Conservation (phyloP, 2,888 invertebrate species). For the Cyclophora albipunctata region DNA sequence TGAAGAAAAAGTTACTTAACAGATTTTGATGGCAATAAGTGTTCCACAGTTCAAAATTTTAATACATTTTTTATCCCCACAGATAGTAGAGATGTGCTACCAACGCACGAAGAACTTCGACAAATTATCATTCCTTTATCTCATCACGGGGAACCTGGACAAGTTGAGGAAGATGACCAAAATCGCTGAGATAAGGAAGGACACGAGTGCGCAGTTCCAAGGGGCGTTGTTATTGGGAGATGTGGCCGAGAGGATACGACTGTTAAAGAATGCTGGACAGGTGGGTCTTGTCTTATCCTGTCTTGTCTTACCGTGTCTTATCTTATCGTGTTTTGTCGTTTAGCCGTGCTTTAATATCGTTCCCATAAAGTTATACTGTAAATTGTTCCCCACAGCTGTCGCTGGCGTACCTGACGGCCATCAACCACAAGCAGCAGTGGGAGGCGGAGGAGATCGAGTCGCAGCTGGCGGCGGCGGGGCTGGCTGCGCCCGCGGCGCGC, state of each 20-base stretch:
- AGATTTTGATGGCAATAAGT: no score
- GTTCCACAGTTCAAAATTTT: no score
- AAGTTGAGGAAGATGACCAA: constrained; percentile 99
- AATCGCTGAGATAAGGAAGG: constrained; percentile 98
- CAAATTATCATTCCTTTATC: constrained; percentile 96
- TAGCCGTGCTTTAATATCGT: no score
- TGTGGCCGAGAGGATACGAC: constrained; percentile 89
- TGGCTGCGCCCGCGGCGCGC: constrained; percentile 81
- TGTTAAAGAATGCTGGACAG: constrained; percentile 83
- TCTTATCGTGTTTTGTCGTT: no score
- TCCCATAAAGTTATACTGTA: no score
- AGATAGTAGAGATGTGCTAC: constrained; percentile 98
- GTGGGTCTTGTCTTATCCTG: constrained; percentile 23
- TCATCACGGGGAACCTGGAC: constrained; percentile 98
- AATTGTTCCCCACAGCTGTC: constrained; percentile 71
- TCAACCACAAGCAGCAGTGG: constrained; percentile 89
- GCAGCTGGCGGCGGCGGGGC: constrained; percentile 77
- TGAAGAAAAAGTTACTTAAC: no score
- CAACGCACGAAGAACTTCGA: constrained; percentile 99
- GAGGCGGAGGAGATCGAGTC: constrained; percentile 84
- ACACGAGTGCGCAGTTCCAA: constrained; percentile 97
- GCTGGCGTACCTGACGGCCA: constrained; percentile 95
- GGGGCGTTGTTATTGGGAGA: constrained; percentile 95
- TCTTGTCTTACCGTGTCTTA: no score
- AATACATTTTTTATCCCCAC: background rate